Evolutionary conservation across 2,113 vertebrate species (phyloP).

Genomic region (Trogon surrucura): DNA sequence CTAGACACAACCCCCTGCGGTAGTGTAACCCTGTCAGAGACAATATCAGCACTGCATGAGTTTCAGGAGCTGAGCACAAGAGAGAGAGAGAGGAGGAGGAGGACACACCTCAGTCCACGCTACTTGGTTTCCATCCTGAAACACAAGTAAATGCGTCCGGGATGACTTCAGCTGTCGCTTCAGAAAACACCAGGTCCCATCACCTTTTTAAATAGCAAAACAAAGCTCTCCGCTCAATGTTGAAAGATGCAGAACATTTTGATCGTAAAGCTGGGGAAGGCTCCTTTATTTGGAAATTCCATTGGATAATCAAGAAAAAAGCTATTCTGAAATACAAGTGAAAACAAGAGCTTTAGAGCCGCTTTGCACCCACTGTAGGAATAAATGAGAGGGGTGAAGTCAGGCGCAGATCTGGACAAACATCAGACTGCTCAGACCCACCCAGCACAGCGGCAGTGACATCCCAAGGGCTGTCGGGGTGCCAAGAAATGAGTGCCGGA

Average conservation of each 20-base stretch:
- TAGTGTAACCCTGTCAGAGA: background rate
- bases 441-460: rapidly evolving
- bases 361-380: background rate
- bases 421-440: background rate
- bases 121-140: slow-evolving; percentile 25
- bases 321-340: background rate
- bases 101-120: background rate
- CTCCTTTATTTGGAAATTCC: background rate
- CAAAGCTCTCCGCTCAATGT: background rate
- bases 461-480: background rate
- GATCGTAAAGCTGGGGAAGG: background rate
- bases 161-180: slow-evolving; percentile 42
- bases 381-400: background rate
- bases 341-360: background rate
- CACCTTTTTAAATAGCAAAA: background rate
- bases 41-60: background rate
- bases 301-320: background rate
- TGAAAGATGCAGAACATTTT: background rate
- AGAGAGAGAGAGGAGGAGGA: background rate
- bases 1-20: background rate
- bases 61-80: rapidly evolving
- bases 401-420: background rate
- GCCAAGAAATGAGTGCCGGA: background rate
- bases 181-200: slow-evolving; percentile 24
- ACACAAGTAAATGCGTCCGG: background rate